A percentile compares a stretch with the other conserved stretches of the same genome.
These are phyloP conservation scores for Drosophila teissieri DNA, from an alignment of 1,140 invertebrate species.

Conservation along the genomic window DNA sequence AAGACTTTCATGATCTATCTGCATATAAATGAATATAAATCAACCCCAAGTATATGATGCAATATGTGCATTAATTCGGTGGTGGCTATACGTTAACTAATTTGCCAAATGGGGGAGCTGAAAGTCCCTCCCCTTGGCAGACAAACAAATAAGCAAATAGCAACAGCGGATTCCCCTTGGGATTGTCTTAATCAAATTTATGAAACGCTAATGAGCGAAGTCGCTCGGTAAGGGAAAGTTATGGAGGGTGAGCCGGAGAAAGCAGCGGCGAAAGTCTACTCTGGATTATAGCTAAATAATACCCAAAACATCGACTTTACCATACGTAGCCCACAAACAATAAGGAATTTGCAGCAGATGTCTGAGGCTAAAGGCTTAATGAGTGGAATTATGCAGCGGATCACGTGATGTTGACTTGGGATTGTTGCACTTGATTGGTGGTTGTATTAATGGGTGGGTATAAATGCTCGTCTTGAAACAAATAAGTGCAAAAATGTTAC, in stretches of 20 bases:
- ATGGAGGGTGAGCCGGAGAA: neutral
- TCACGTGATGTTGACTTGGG: conserved; percentile 14
- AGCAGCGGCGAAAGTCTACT: conserved; percentile 8
- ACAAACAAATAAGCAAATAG: conserved; percentile 55
- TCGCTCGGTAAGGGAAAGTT: conserved; percentile 32
- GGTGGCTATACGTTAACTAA: conserved; percentile 63
- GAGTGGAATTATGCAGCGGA: conserved; percentile 1
- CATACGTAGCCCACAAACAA: conserved; percentile 17
- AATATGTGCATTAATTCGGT: conserved; percentile 65
- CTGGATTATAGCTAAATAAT: conserved; percentile 73
- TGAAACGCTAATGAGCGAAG: conserved; percentile 78
- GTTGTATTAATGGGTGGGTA: no score
- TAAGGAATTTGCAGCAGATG: conserved; percentile 39
- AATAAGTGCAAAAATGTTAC: neutral
- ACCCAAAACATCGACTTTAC: conserved; percentile 72
- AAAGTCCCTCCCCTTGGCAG: conserved; percentile 16
- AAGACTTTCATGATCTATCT: conserved; percentile 63
- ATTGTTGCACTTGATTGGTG: conserved; percentile 5
- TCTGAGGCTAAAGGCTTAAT: conserved; percentile 29
- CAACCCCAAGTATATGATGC: conserved; percentile 39
- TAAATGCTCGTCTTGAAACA: no score
- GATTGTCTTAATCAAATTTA: conserved; percentile 82
- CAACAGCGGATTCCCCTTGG: conserved; percentile 58
- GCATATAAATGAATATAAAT: conserved; percentile 32
- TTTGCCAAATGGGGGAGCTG: conserved; percentile 70